phyloP scores from a whole-genome alignment of 2,797 vertebrate species.

The Sebastes melanostomus region DNA sequence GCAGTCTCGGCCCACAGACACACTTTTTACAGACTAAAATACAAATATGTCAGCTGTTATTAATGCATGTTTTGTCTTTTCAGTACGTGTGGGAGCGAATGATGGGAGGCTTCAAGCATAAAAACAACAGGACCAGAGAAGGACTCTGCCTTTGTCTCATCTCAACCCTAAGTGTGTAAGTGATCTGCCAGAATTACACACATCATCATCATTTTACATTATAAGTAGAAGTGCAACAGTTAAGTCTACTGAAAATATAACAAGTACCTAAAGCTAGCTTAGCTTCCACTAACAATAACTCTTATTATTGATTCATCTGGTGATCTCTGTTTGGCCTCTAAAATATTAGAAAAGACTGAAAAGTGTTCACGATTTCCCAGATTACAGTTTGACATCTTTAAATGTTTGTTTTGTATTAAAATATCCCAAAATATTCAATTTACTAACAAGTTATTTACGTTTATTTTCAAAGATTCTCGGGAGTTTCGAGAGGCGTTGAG shows the following conservation, averaged over 20 bases:
- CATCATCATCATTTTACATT: no score
- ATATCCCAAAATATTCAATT: not conserved
- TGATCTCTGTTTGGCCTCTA: no score
- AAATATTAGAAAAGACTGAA: no score
- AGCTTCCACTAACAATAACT: not conserved
- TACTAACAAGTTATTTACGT: no score
- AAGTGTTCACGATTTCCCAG: not conserved
- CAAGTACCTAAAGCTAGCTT: no score
- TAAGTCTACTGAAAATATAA: no score
- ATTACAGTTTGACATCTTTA: not conserved
- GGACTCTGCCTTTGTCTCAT: conserved; percentile 95
- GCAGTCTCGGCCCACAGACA: not conserved
- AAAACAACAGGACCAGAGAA: conserved; percentile 95
- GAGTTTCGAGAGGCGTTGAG: no score
- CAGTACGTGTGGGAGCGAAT: conserved; percentile 97
- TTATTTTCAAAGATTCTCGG: no score
- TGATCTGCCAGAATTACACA: not conserved
- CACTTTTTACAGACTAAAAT: no score
- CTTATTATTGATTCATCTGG: not conserved
- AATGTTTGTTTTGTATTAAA: not conserved
- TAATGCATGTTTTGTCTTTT: not conserved
- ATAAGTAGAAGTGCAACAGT: no score
- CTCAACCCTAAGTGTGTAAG: conserved; percentile 92
- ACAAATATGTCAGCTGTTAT: no score
- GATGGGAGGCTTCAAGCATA: conserved; percentile 97